Evolutionary conservation across 2,113 vertebrate species (phyloP).

Genomic region (Oncorhynchus mykiss): DNA sequence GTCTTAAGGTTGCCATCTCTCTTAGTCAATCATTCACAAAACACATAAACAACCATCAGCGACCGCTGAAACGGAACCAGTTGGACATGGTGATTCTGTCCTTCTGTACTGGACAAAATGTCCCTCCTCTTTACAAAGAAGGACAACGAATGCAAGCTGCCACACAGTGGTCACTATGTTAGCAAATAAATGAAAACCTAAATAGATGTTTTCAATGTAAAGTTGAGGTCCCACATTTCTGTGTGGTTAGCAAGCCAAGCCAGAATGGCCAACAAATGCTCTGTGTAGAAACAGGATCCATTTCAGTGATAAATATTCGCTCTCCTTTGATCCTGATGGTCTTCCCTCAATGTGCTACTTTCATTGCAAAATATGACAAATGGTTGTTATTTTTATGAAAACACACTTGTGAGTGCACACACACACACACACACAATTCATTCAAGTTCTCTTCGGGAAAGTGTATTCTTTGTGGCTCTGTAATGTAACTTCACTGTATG

Average conservation of each 20-base stretch:
- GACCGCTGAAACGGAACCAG: not conserved
- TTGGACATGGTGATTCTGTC: slow-evolving; percentile 23
- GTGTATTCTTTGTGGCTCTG: too few relatives aligned
- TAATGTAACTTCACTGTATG: too few relatives aligned
- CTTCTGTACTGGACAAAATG: slow-evolving; percentile 38
- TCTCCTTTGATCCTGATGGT: not conserved
- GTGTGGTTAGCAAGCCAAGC: slow-evolving; percentile 60
- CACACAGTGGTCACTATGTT: slow-evolving; percentile 62
- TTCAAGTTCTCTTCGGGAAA: too few relatives aligned
- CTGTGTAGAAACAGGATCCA: slow-evolving; percentile 51
- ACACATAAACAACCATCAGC: not conserved
- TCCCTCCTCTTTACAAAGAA: slow-evolving; percentile 48
- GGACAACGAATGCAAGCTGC: slow-evolving; percentile 60
- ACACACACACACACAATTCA: not conserved
- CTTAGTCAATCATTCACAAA: not conserved
- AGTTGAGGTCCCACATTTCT: slow-evolving; percentile 64
- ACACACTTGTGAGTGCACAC: not conserved
- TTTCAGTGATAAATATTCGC: slow-evolving; percentile 53
- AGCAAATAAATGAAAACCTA: slow-evolving; percentile 69
- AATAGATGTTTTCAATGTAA: slow-evolving; percentile 72
- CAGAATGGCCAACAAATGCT: slow-evolving; percentile 56
- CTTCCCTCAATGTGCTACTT: not conserved
- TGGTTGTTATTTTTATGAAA: not conserved
- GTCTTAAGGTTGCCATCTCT: not conserved
- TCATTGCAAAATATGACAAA: not conserved